Conservation (phyloP, 2,888 invertebrate species). For the Tiliacea aurago region DNA sequence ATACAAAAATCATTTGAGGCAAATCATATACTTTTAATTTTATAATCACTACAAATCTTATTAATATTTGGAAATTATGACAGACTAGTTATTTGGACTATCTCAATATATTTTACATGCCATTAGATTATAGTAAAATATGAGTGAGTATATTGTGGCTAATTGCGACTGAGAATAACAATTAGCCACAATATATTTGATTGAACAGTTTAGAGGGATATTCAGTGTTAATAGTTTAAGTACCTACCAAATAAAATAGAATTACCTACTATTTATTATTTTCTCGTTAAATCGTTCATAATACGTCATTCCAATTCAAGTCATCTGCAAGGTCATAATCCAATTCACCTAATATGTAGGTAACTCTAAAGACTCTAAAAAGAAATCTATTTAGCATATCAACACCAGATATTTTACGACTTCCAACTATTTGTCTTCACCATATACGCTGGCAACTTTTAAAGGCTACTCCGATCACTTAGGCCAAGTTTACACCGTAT, state of each 20-base stretch:
- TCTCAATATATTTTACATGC: neutral
- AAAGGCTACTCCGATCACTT: conserved; percentile 44
- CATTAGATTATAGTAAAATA: neutral
- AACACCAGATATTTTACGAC: conserved; percentile 15
- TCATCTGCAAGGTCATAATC: neutral
- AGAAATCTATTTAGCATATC: conserved; percentile 1
- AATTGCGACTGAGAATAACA: neutral
- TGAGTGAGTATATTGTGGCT: neutral
- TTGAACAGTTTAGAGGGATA: neutral
- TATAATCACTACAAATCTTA: too few species aligned
- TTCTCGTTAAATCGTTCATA: neutral
- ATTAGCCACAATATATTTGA: too few species aligned
- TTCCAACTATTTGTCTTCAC: conserved; percentile 24
- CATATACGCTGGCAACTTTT: conserved; percentile 15
- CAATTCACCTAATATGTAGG: neutral
- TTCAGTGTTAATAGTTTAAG: neutral
- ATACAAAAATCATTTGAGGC: too few species aligned
- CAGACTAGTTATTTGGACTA: neutral
- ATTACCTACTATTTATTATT: neutral
- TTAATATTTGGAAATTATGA: too few species aligned
- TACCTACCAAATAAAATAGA: neutral
- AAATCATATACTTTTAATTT: too few species aligned
- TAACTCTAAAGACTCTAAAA: neutral
- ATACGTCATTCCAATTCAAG: neutral
- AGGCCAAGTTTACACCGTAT: conserved; percentile 49